phyloP scores from a whole-genome alignment of 1,140 invertebrate genomes.

The Telenomus remus region DNA sequence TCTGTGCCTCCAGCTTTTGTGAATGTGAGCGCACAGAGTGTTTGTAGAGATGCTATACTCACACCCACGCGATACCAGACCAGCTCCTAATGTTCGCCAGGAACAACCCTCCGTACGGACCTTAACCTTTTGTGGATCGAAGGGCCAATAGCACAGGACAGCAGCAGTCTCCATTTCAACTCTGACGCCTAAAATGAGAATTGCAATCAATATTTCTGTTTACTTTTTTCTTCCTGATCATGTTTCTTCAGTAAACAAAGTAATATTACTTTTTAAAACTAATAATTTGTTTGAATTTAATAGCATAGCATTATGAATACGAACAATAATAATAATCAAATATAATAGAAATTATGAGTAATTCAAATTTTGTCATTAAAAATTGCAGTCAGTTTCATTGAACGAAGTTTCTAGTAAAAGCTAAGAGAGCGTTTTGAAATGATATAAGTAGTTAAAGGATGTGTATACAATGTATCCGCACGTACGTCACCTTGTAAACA shows the following conservation, averaged over 20 bases:
- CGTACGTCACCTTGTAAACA: constrained; percentile 22
- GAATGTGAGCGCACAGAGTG: not conserved
- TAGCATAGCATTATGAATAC: no score
- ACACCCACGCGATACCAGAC: constrained; percentile 40
- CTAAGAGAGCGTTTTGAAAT: constrained; percentile 12
- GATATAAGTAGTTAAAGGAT: constrained; percentile 16
- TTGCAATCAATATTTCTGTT: no score
- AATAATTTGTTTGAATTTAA: no score
- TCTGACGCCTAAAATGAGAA: no score
- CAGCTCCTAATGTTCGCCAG: constrained; percentile 39
- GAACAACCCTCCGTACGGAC: constrained; percentile 46
- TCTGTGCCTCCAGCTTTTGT: not conserved
- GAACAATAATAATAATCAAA: no score
- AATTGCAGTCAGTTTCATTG: not conserved
- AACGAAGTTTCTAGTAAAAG: constrained; percentile 11
- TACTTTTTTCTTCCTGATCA: no score
- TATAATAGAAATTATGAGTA: no score
- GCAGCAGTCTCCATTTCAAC: not conserved
- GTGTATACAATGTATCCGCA: constrained; percentile 7
- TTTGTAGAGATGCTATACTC: constrained; percentile 11
- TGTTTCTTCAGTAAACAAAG: no score
- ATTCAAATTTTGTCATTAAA: no score
- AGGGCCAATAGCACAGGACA: constrained; percentile 1
- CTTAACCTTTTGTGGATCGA: constrained; percentile 34
- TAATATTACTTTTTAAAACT: no score